Evolutionary conservation across 2,888 invertebrate genomes (phyloP).

Genomic region (Drosophila acutilabella): DNA sequence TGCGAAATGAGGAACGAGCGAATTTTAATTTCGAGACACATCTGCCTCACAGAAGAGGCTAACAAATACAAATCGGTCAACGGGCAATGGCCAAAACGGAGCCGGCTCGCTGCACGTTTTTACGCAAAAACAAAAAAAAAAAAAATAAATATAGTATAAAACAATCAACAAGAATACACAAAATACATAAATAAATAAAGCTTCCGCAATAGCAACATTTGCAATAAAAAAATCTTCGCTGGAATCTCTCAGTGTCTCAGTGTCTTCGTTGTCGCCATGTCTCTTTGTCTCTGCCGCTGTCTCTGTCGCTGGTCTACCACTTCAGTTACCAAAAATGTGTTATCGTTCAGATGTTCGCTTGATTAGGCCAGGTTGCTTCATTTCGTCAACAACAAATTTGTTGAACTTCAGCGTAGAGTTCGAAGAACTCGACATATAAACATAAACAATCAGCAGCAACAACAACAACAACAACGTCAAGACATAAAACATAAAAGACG

Average conservation of each 20-base stretch:
- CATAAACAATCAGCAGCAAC: constrained; percentile 44
- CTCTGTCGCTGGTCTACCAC: constrained; percentile 1
- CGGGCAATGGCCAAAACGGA: constrained; percentile 63
- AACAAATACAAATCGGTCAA: constrained; percentile 68
- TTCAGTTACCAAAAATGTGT: constrained; percentile 17
- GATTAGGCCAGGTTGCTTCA: constrained; percentile 53
- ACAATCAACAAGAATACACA: constrained; percentile 15
- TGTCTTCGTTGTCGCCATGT: constrained; percentile 23
- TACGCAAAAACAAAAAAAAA: constrained; percentile 13
- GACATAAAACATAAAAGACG: constrained; percentile 6
- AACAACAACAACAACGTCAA: constrained; percentile 16
- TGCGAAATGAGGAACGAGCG: constrained; percentile 44
- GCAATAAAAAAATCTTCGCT: constrained; percentile 37
- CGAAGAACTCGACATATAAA: constrained; percentile 71
- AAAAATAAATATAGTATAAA: constrained; percentile 8
- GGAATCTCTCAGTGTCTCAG: constrained; percentile 22
- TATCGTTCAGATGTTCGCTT: constrained; percentile 52
- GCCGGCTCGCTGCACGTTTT: constrained; percentile 58
- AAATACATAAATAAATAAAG: constrained; percentile 49
- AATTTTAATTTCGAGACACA: constrained; percentile 32
- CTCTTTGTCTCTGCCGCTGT: constrained; percentile 1
- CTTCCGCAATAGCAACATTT: constrained; percentile 63
- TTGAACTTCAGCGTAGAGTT: constrained; percentile 66
- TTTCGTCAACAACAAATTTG: constrained; percentile 48
- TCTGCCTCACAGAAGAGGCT: constrained; percentile 27